These are phyloP conservation scores for Agapornis canus DNA, from an alignment of 2,797 vertebrate species.

Conservation along the genomic window DNA sequence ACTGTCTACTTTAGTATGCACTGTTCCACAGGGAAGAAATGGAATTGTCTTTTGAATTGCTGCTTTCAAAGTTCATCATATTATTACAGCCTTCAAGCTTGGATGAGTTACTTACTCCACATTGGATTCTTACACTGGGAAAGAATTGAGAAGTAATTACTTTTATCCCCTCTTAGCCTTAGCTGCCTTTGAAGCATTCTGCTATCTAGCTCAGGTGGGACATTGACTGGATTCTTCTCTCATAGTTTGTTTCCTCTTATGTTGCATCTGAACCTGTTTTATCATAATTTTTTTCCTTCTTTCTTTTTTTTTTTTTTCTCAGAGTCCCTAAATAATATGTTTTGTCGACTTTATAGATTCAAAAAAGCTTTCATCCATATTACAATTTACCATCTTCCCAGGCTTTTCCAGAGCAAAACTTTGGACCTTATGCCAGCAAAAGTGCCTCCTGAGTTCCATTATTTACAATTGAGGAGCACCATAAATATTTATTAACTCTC, in stretches of 20 bases:
- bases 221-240: not conserved
- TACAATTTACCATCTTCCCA: not conserved
- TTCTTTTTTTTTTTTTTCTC: not conserved
- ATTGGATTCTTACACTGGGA: not conserved
- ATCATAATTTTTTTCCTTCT: not conserved
- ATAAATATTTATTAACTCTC: not conserved
- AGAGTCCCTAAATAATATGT: accelerated
- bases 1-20: not conserved
- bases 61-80: not conserved
- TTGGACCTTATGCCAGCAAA: not conserved
- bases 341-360: not conserved
- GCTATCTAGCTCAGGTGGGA: not conserved
- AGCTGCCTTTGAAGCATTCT: not conserved
- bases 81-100: not conserved
- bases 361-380: not conserved
- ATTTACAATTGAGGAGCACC: not conserved
- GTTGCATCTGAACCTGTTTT: not conserved
- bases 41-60: not conserved
- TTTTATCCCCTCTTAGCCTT: not conserved
- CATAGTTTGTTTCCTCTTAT: not conserved
- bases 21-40: not conserved
- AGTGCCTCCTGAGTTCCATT: not conserved
- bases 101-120: not conserved
- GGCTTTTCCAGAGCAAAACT: not conserved
- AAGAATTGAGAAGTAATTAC: not conserved